These are phyloP conservation scores for Scomber colias DNA, from an alignment of 2,113 vertebrate species.

Conservation along the genomic window DNA sequence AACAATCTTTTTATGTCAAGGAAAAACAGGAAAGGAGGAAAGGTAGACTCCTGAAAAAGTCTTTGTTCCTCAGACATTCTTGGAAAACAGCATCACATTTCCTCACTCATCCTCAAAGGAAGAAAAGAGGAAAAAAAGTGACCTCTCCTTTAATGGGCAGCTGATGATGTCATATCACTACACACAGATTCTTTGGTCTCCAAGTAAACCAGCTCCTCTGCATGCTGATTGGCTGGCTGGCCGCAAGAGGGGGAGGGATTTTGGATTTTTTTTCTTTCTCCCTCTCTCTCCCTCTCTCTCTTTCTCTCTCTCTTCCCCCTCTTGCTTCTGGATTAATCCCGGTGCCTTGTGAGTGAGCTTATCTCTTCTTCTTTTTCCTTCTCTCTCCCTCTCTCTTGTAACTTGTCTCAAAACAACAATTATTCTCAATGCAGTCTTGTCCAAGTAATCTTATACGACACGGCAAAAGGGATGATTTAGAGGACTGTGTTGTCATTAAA, in stretches of 20 bases:
- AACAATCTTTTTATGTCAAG: slow-evolving; percentile 10
- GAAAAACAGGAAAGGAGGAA: slow-evolving; percentile 11
- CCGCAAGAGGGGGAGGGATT: slow-evolving; percentile 59
- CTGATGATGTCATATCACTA: slow-evolving; percentile 85
- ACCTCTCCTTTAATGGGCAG: slow-evolving; percentile 83
- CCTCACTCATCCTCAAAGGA: slow-evolving; percentile 56
- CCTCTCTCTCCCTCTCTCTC: not conserved
- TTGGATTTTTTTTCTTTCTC: slow-evolving; percentile 40
- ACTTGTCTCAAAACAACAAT: slow-evolving; percentile 65
- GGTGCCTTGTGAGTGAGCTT: slow-evolving; percentile 68
- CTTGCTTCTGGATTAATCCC: slow-evolving; percentile 80
- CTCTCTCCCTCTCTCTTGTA: slow-evolving; percentile 34
- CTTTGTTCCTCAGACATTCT: slow-evolving; percentile 62
- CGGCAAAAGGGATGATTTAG: slow-evolving; percentile 3
- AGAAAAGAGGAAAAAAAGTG: slow-evolving; percentile 56
- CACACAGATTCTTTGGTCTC: slow-evolving; percentile 83
- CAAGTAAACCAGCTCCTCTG: slow-evolving; percentile 78
- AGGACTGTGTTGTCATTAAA: slow-evolving; percentile 10
- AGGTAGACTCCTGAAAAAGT: slow-evolving; percentile 12
- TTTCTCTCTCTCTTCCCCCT: slow-evolving; percentile 20
- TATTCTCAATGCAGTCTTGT: slow-evolving; percentile 28
- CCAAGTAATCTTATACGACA: not conserved
- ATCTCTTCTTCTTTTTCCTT: slow-evolving; percentile 44
- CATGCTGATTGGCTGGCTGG: slow-evolving; percentile 77
- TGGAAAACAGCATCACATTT: slow-evolving; percentile 58